Evolutionary conservation across 2,888 invertebrate genomes (phyloP), one percentile per base, ranked within the genome.

Genomic region (Automeris io): DNA sequence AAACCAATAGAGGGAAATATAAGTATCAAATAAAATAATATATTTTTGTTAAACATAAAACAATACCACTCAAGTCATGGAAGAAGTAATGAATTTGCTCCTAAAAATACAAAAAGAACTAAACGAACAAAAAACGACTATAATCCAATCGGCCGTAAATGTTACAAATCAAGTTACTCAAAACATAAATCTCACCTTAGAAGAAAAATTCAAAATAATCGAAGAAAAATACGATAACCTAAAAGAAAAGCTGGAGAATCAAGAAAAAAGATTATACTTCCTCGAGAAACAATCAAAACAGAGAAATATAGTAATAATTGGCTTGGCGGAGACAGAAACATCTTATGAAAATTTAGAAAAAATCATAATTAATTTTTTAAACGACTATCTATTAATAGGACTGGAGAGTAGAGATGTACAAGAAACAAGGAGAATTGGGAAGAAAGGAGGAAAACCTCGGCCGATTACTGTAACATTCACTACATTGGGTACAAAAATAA

Each of bases 181-280:
- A 35, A 47, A 46, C 40, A 42, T 47, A 5, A 47, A 37, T 22
- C 40, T n/a, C 3, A 42, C 46, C 1, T 26, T 50, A 3, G 37
- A 47, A 16, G 45, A 51, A 44, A 45, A 44, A 29, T 31, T 47
- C 18, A n/a, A 2, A 16, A 21, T 19, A 18, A 40, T 12, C 35
- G 44, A 48, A 25, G 36, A 39, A 39, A 48, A 44, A 19, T 26
- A 41, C 12, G 40, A 40, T 34, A 41, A 32, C 7, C 16, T 48
- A 1, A 39, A 41, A 29, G 26, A 39, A 23, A 40, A 5, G 23
- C 26, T 43, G 4, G 45, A 46, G 39, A 45, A 47, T 12, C 43
- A 45, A 16, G 45, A 44, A 23, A 39, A 38, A 35, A 37, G 42
- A 25, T 16, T 45, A 5, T 33, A 42, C 21, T 36, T 33, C 22